Evolutionary conservation across 2,888 invertebrate species (phyloP).

Genomic region (Serripes groenlandicus): DNA sequence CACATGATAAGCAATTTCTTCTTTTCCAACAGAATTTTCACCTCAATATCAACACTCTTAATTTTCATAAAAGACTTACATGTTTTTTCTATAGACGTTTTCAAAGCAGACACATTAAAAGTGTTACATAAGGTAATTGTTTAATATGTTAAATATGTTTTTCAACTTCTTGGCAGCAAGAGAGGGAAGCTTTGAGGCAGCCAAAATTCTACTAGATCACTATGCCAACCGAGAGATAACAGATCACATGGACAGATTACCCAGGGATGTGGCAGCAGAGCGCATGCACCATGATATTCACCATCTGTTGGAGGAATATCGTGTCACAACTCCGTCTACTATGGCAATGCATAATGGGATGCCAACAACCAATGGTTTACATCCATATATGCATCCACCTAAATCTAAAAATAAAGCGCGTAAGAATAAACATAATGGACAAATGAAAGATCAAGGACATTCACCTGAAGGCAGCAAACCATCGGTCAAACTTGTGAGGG

Average conservation of each 20-base stretch:
- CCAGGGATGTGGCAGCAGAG: slow-evolving; percentile 96
- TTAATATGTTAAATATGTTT: no score
- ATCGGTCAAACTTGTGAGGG: slow-evolving; percentile 69
- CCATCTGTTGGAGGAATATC: slow-evolving; percentile 94
- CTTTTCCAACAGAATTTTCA: no score
- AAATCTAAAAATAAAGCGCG: slow-evolving; percentile 68
- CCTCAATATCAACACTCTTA: no score
- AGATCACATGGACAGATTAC: slow-evolving; percentile 98
- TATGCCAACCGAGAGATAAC: slow-evolving; percentile 98
- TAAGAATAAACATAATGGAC: slow-evolving; percentile 67
- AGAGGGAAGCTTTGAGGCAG: slow-evolving; percentile 97
- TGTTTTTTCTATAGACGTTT: no score
- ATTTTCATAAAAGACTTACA: no score
- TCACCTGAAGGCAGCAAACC: slow-evolving; percentile 60
- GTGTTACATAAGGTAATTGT: no score
- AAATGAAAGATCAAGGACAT: slow-evolving; percentile 50
- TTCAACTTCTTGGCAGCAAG: slow-evolving; percentile 97
- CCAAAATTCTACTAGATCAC: slow-evolving; percentile 95
- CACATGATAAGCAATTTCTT: no score
- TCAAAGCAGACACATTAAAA: no score
- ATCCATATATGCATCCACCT: slow-evolving; percentile 70
- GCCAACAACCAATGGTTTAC: slow-evolving; percentile 72
- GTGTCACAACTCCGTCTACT: slow-evolving; percentile 74
- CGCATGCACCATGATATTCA: slow-evolving; percentile 97
- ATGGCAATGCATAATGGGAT: slow-evolving; percentile 74